phyloP scores from a whole-genome alignment of 2,113 vertebrate genomes.

The Uria lomvia region DNA sequence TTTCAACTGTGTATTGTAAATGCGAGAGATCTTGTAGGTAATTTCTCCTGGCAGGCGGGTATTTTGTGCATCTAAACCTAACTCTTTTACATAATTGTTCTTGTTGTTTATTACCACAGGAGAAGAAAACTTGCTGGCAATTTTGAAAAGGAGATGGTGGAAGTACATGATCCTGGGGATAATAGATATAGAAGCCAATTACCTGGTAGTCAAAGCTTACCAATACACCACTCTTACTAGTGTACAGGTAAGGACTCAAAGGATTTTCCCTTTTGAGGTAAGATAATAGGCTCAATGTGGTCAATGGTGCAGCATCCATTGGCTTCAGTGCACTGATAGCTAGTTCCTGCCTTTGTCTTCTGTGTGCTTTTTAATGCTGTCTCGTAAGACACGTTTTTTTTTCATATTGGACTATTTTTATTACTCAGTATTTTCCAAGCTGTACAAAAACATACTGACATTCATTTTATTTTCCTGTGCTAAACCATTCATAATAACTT shows the following conservation, averaged over 20 bases:
- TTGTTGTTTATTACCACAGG: constrained; percentile 72
- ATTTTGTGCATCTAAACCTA: neutral
- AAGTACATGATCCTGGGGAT: constrained; percentile 96
- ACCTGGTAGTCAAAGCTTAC: constrained; percentile 93
- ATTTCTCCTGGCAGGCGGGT: neutral
- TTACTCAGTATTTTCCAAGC: neutral
- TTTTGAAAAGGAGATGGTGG: constrained; percentile 95
- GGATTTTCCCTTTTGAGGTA: neutral
- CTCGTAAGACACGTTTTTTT: rapidly evolving
- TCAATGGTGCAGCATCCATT: neutral
- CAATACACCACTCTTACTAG: constrained; percentile 95
- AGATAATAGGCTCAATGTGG: neutral
- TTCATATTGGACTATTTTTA: neutral
- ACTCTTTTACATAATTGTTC: constrained; percentile 11
- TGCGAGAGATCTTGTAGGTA: neutral
- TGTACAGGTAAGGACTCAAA: constrained; percentile 82
- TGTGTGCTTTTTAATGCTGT: neutral
- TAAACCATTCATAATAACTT: neutral
- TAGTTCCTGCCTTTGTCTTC: neutral
- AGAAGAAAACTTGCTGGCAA: constrained; percentile 93
- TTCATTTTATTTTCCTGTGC: neutral
- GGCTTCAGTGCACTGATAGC: neutral
- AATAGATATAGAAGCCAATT: constrained; percentile 95
- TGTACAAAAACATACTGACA: neutral
- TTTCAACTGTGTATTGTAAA: neutral